Evolutionary conservation across 2,888 invertebrate species (phyloP), one percentile per base, ranked within the genome.

Genomic region (Hypomecis punctinalis): DNA sequence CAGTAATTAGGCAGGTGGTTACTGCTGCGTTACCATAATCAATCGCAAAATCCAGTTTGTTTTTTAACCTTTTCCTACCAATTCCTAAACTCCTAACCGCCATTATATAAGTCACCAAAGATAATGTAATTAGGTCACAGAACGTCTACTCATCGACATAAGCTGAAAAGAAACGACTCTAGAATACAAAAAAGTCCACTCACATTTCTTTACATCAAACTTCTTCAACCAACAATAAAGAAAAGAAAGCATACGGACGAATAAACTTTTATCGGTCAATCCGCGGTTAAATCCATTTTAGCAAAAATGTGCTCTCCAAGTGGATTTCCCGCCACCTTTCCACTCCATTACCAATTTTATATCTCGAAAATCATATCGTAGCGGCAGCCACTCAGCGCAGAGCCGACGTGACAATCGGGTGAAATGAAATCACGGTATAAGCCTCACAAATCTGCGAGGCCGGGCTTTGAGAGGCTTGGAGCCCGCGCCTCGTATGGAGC

Each of bases 261-360:
- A 61, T 64, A 57, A 33, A 70, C 71, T 74, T 66, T 67, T 68
- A 75, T 70, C 67, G 71, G 73, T 73, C 78, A 73, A 68, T 70
- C 53, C 54, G 54, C 62, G 66, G 66, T 68, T 63, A 76, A 76
- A 75, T 74, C 74, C 78, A 78, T 78, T 79, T 72, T 75, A 73
- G 72, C 73, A 72, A 77, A 76, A 82, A 80, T 76, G 81, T 73
- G 78, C 76, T 76, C 75, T 72, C 75, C 69, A 69, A 76, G 77
- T 76, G 80, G 77, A 78, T 82, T 83, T 76, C 76, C 75, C 72
- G 75, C 66, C 79, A 81, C 79, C 82, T 89, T 91, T 92, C 91
- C 91, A 85, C 80, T 85, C 91, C 91, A 92, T 92, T 91, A 90
- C 87, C 90, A 89, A 87, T 90, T 90, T 91, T 88, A 91, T 91